phyloP scores from a whole-genome alignment of 2,797 vertebrate genomes.

The Yasuhikotakia modesta region DNA sequence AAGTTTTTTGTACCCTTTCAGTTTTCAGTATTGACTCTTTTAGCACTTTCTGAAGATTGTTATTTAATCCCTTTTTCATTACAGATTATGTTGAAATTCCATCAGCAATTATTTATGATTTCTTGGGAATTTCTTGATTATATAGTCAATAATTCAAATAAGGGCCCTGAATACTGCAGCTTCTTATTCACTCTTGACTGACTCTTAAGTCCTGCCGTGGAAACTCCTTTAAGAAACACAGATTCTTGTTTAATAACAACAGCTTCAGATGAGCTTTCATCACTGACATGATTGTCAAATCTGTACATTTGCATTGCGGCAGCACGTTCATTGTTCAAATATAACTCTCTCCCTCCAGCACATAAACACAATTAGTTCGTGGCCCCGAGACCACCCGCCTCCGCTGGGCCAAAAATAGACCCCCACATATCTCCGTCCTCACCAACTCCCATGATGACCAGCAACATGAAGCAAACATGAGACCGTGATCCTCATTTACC shows the following conservation, averaged over 20 bases:
- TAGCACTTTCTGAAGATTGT: background rate
- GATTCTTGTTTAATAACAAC: too few relatives aligned
- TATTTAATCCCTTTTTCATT: background rate
- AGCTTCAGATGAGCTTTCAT: too few relatives aligned
- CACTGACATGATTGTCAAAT: too few relatives aligned
- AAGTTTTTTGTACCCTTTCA: background rate
- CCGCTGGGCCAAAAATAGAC: slow-evolving; percentile 53
- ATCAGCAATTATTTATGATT: too few relatives aligned
- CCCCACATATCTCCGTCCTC: slow-evolving; percentile 35
- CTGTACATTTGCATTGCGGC: too few relatives aligned
- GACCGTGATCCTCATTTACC: slow-evolving; percentile 61
- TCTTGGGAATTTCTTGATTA: too few relatives aligned
- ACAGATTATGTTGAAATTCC: too few relatives aligned
- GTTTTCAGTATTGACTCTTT: background rate
- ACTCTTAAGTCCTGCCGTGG: too few relatives aligned
- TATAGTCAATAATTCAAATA: too few relatives aligned
- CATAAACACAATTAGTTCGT: background rate
- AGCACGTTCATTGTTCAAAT: too few relatives aligned
- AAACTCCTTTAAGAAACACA: background rate
- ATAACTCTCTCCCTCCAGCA: background rate
- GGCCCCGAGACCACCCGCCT: slow-evolving; percentile 38
- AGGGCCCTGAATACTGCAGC: too few relatives aligned
- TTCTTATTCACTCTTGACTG: too few relatives aligned
- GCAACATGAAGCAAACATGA: slow-evolving; percentile 29
- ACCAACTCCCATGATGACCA: slow-evolving; percentile 17